Base-by-base conservation (phyloP, 2,797 vertebrate genomes). In the Poeciliopsis presidionis region DNA sequence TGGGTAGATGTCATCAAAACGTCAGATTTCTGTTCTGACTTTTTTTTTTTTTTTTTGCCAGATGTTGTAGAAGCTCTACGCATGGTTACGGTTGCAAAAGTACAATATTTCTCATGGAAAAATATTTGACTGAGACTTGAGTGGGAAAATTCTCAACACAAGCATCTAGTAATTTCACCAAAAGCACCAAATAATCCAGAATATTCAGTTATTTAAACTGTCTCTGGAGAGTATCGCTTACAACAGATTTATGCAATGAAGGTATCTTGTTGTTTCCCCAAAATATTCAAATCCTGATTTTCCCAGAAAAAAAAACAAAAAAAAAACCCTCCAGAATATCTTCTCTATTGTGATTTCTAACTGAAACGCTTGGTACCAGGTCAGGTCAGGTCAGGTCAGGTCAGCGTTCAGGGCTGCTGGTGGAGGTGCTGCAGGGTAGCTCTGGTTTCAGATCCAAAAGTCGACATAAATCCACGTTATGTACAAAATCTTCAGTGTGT, bases 401-500 rank as follows among this genome's bases (percentile, higher is more conserved):
- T 16, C 14, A 63, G 61, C 7, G 20, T 39, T 16, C 61, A 65
- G 61, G 30, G 16, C 61, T 65, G 16, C 61, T 65, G 33, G 33
- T 65, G 30, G 36, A 13, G 61, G 33, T 65, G 61, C 61, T 14
- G 59, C 59, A 65, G 33, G 33, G 61, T 22, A 65, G 61, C 16
- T 39, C 33, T 1, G 20, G 18, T 22, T 39, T 65, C 14, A 39
- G 16, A 36, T 65, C 61, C 61, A 65, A 65, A 65, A 5, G 11
- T 69, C 12, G 11, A 85, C 84, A 91, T 87, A 80, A 84, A 81
- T 73, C 74, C 84, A 89, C 84, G 75, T 81, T 70, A 51, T 92
- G 89, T 90, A 93, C 91, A 91, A 89, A 90, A 86, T 75, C 79
- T 83, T 45, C 41, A 70, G 41, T 43, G 39, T 13, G 39, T 69